Conservation (phyloP, 2,113 vertebrate species). For the Agelaius phoeniceus region DNA sequence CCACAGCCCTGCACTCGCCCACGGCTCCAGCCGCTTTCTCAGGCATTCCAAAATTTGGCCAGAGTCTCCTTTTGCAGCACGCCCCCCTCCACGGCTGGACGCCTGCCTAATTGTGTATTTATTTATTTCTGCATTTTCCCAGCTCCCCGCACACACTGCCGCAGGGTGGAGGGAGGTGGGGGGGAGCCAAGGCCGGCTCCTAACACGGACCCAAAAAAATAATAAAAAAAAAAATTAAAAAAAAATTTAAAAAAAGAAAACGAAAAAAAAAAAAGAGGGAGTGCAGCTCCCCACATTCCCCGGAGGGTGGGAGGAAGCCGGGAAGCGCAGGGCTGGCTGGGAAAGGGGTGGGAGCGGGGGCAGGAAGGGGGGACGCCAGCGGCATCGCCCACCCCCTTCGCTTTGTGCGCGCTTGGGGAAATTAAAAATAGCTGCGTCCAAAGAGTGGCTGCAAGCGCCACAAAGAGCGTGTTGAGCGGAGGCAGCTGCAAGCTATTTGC, state of each 20-base stretch:
- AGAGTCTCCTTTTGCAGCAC: slow-evolving; percentile 20
- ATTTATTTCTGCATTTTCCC: slow-evolving; percentile 76
- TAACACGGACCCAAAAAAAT: neutral
- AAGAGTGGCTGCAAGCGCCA: slow-evolving; percentile 23
- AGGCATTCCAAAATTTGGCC: slow-evolving; percentile 69
- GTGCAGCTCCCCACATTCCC: slow-evolving; percentile 6
- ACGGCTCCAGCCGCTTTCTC: slow-evolving; percentile 62
- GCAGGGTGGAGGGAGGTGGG: neutral
- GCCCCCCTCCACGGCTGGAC: slow-evolving; percentile 48
- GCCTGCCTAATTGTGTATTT: slow-evolving; percentile 77
- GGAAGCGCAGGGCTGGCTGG: neutral
- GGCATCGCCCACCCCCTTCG: neutral
- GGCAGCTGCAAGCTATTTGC: slow-evolving; percentile 60
- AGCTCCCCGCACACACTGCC: slow-evolving; percentile 47
- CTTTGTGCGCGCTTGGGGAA: slow-evolving; percentile 44
- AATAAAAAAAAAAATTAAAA: neutral
- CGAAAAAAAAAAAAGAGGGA: neutral
- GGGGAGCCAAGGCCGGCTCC: neutral
- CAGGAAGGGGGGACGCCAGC: slow-evolving; percentile 22
- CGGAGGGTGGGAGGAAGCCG: neutral
- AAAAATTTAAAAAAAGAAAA: neutral
- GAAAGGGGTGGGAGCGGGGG: neutral
- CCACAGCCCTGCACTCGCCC: slow-evolving; percentile 33
- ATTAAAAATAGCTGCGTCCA: slow-evolving; percentile 69
- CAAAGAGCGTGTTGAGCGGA: slow-evolving; percentile 36